Evolutionary conservation across 1,140 invertebrate genomes (phyloP).

Genomic region (Mercenaria mercenaria): DNA sequence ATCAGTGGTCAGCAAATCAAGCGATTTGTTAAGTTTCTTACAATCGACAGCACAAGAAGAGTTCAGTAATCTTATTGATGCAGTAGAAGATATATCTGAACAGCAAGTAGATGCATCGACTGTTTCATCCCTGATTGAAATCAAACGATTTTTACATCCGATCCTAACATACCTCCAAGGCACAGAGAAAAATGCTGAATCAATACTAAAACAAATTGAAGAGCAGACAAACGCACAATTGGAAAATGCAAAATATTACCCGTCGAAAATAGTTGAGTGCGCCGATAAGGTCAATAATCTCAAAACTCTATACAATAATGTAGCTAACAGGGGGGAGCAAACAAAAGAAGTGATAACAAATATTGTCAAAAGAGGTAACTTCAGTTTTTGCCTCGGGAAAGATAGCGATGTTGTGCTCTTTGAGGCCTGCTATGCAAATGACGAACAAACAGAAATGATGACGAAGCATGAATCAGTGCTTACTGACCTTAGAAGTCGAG

Average conservation of each 20-base stretch:
- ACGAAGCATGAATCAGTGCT: too few species aligned
- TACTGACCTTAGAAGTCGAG: constrained; percentile 62
- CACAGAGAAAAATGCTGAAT: too few species aligned
- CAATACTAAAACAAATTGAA: constrained; percentile 12
- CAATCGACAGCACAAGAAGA: too few species aligned
- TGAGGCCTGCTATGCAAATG: too few species aligned
- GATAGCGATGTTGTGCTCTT: too few species aligned
- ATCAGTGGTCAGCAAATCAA: too few species aligned
- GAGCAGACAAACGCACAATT: not conserved
- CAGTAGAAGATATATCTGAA: constrained; percentile 68
- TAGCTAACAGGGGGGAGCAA: constrained; percentile 63
- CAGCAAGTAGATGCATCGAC: constrained; percentile 58
- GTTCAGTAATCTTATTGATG: too few species aligned
- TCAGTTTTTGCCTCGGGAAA: too few species aligned
- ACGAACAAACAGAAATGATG: too few species aligned
- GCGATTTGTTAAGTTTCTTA: too few species aligned
- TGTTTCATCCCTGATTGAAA: constrained; percentile 55
- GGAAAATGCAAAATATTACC: not conserved
- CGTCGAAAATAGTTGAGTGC: constrained; percentile 52
- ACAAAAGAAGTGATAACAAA: constrained; percentile 63
- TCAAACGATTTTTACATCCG: constrained; percentile 50
- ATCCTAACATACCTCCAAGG: too few species aligned
- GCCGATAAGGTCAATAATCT: constrained; percentile 52
- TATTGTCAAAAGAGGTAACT: not conserved
- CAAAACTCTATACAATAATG: constrained; percentile 59